Evolutionary conservation across 2,888 invertebrate genomes (phyloP).

Genomic region (Halictus ligatus): DNA sequence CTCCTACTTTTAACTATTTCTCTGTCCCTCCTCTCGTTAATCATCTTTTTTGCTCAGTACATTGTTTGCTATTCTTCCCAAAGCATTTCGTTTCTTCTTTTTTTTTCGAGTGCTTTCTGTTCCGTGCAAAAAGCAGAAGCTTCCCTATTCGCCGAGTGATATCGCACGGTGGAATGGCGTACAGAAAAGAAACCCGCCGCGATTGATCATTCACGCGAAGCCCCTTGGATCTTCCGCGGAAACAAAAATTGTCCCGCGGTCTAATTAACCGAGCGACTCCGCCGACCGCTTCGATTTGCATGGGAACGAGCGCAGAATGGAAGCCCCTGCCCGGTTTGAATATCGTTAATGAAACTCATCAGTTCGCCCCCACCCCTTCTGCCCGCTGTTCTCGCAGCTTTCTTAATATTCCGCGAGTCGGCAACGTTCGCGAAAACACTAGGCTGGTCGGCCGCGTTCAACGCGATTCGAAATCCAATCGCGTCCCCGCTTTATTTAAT

Average conservation of each 20-base stretch:
- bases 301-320: not conserved
- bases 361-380: not conserved
- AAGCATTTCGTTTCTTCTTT: not conserved
- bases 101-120: not conserved
- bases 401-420: conserved; percentile 13
- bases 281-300: not conserved
- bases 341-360: conserved; percentile 16
- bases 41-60: not conserved
- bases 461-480: conserved; percentile 10
- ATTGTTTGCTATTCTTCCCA: not conserved
- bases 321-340: not conserved
- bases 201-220: not conserved
- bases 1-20: not conserved
- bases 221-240: not conserved
- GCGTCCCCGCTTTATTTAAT: conserved; percentile 27
- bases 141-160: not conserved
- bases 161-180: not conserved
- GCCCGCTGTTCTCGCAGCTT: conserved; percentile 11
- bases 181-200: not conserved
- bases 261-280: conserved; percentile 10
- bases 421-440: conserved; percentile 3
- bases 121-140: not conserved
- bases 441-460: not conserved
- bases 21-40: not conserved
- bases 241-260: not conserved